These are phyloP conservation scores for Sarcophaga subvicina DNA, from an alignment of 2,888 invertebrate genomes.

Conservation along the genomic window DNA sequence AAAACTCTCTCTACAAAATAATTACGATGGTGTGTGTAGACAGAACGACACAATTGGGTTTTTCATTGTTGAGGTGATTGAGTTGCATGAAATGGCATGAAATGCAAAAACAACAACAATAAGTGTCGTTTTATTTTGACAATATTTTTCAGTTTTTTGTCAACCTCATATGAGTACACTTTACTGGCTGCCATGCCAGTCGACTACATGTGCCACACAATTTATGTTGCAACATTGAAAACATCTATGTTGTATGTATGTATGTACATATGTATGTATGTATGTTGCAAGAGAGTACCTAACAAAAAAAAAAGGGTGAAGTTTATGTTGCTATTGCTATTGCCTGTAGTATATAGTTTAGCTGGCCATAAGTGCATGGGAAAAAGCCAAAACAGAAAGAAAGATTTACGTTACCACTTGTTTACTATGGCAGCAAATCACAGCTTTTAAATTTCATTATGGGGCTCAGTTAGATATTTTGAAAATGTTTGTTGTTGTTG, in stretches of 20 bases:
- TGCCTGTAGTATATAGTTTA: not conserved
- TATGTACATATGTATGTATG: not conserved
- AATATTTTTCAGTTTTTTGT: slow-evolving; percentile 56
- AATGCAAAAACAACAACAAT: slow-evolving; percentile 58
- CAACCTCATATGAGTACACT: slow-evolving; percentile 38
- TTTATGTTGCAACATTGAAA: slow-evolving; percentile 60
- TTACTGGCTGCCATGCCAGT: not conserved
- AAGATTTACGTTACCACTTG: slow-evolving; percentile 72
- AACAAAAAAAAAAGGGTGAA: slow-evolving; percentile 57
- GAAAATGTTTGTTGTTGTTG: not conserved
- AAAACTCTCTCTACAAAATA: slow-evolving; percentile 32
- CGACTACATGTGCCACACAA: slow-evolving; percentile 20
- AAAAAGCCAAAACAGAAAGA: slow-evolving; percentile 57
- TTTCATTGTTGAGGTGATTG: slow-evolving; percentile 76
- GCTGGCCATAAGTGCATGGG: slow-evolving; percentile 64
- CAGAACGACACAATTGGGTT: slow-evolving; percentile 72
- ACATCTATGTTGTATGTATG: slow-evolving; percentile 53
- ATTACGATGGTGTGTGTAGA: slow-evolving; percentile 63
- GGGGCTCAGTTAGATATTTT: slow-evolving; percentile 62
- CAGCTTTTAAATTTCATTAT: slow-evolving; percentile 68
- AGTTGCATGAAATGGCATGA: slow-evolving; percentile 76
- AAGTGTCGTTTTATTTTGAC: slow-evolving; percentile 73
- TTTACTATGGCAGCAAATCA: slow-evolving; percentile 72
- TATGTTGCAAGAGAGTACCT: slow-evolving; percentile 12
- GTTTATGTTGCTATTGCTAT: slow-evolving; percentile 46